A percentile compares a stretch with the other conserved stretches of the same genome.
Conservation (phyloP, 2,113 vertebrate genomes). For the Calypte anna region DNA sequence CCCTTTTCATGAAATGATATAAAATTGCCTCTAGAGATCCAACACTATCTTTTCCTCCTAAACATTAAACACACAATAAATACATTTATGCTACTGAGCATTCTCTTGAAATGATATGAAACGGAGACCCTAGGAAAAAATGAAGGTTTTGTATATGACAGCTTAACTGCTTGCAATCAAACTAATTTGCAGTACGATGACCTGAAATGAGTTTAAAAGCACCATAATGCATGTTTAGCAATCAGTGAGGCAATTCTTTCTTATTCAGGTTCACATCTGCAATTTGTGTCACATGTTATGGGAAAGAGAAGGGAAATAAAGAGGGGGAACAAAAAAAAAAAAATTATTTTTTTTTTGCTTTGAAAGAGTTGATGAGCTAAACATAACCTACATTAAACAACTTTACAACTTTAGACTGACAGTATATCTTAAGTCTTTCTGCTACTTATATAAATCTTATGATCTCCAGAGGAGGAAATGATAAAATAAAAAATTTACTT, state of each 20-base stretch:
- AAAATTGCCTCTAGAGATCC: background rate
- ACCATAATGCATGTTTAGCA: conserved; percentile 69
- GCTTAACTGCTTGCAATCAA: conserved; percentile 75
- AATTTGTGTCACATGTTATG: conserved; percentile 4
- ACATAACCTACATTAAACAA: background rate
- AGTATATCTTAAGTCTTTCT: background rate
- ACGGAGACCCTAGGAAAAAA: conserved; percentile 28
- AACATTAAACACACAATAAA: background rate
- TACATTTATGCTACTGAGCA: background rate
- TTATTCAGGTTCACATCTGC: conserved; percentile 59
- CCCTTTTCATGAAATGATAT: background rate
- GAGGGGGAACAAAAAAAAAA: conserved; percentile 1
- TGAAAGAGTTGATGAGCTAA: conserved; percentile 24
- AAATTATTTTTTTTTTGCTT: background rate
- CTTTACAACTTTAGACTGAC: background rate
- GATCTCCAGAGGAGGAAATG: background rate
- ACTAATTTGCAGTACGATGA: conserved; percentile 66
- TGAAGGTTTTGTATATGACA: conserved; percentile 63
- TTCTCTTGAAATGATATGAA: background rate
- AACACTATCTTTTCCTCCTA: background rate
- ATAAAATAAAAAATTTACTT: background rate
- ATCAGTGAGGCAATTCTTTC: conserved; percentile 65
- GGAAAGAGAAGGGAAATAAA: background rate
- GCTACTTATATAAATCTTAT: background rate
- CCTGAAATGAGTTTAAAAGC: conserved; percentile 74